phyloP scores from a whole-genome alignment of 2,888 invertebrate genomes.

The Brenthis daphne region DNA sequence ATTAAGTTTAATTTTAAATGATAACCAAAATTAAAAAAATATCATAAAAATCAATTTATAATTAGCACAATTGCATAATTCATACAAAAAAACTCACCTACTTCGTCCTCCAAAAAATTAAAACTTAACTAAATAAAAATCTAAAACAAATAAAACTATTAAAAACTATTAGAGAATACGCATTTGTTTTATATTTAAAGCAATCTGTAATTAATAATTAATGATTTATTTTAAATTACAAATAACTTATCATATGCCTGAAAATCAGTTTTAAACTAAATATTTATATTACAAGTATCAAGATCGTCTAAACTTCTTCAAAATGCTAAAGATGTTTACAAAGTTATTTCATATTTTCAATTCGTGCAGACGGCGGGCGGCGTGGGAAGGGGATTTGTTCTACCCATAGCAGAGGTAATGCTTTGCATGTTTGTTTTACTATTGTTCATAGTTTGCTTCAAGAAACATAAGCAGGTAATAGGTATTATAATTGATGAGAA shows the following conservation, averaged over 20 bases:
- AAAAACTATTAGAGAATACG: no score
- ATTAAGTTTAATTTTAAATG: no score
- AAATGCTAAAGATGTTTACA: conserved; percentile 71
- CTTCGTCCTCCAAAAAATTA: no score
- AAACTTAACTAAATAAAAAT: no score
- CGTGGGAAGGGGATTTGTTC: conserved; percentile 66
- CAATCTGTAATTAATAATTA: no score
- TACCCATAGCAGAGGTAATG: conserved; percentile 38
- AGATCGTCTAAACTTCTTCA: conserved; percentile 40
- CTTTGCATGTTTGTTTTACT: conserved; percentile 32
- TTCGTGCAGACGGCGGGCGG: conserved; percentile 66
- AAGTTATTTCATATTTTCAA: conserved; percentile 80
- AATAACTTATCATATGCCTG: background rate
- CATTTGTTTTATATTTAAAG: no score
- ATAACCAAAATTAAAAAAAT: no score
- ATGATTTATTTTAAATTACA: background rate
- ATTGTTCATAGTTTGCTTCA: conserved; percentile 21
- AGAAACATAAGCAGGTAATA: conserved; percentile 2
- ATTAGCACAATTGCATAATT: no score
- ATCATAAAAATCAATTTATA: no score
- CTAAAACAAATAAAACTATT: no score
- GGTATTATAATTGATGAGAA: conserved; percentile 8
- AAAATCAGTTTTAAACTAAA: background rate
- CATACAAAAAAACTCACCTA: no score
- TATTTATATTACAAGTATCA: conserved; percentile 52